A percentile compares a stretch with the other conserved stretches of the same genome.
These are phyloP conservation scores for Microtus montanus DNA, from an alignment of 2,113 vertebrate species.

Conservation along the genomic window DNA sequence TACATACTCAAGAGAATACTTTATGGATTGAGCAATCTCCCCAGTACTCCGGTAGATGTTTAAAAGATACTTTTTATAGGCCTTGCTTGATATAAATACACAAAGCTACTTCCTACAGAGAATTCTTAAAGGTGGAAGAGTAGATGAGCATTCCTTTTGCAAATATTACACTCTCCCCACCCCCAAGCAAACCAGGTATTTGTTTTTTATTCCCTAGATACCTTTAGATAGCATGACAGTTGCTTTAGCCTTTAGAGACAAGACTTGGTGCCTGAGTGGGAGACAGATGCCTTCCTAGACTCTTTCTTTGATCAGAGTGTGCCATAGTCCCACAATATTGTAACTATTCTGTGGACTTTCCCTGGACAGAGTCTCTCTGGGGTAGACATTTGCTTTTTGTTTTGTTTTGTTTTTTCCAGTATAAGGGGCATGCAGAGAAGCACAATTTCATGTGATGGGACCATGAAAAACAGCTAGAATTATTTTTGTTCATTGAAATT, in stretches of 20 bases:
- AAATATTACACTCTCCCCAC: background rate
- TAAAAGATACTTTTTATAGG: background rate
- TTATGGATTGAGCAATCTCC: background rate
- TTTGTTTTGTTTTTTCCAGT: background rate
- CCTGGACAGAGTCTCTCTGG: background rate
- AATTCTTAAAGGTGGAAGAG: background rate
- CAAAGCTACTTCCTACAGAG: background rate
- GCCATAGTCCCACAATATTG: background rate
- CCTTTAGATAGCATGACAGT: background rate
- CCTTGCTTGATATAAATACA: conserved; percentile 1
- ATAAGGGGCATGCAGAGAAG: background rate
- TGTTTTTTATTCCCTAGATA: background rate
- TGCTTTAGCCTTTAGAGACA: conserved; percentile 8
- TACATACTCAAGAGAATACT: background rate
- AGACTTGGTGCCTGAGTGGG: background rate
- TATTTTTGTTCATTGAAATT: background rate
- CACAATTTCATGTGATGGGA: background rate
- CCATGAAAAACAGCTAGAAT: background rate
- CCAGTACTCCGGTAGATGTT: background rate
- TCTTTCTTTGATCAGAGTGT: background rate
- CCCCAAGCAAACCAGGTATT: background rate
- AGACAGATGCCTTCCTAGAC: background rate
- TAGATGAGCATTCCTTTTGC: background rate
- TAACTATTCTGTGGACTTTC: background rate
- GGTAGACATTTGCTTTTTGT: background rate